phyloP scores from a whole-genome alignment of 1,140 invertebrate genomes.

The Lethrus apterus region DNA sequence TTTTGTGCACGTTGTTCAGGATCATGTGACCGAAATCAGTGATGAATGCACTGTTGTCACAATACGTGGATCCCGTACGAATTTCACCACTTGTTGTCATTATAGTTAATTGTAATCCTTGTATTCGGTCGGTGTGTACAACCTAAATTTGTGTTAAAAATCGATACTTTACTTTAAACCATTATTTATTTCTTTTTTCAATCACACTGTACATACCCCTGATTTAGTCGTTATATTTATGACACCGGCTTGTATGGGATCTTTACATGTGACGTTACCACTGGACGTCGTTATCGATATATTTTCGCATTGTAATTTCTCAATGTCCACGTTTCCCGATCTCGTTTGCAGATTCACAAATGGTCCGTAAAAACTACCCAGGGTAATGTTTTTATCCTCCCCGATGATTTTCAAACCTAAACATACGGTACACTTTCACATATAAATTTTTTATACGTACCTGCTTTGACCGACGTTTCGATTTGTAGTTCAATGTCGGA shows the following conservation, averaged over 20 bases:
- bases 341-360: slow-evolving; percentile 19
- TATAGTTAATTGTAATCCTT: slow-evolving; percentile 20
- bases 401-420: slow-evolving; percentile 27
- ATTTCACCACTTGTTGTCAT: slow-evolving; percentile 24
- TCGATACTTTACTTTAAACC: not conserved
- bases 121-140: slow-evolving; percentile 23
- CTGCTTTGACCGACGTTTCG: slow-evolving; percentile 30
- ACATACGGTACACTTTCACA: slow-evolving; percentile 9
- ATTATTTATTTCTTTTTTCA: not conserved
- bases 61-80: slow-evolving; percentile 25
- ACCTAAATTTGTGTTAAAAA: no score
- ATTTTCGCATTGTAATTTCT: slow-evolving; percentile 27
- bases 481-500: slow-evolving; percentile 18
- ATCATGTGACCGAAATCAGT: slow-evolving; percentile 22
- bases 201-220: slow-evolving; percentile 27
- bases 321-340: slow-evolving; percentile 24
- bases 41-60: slow-evolving; percentile 23
- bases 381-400: slow-evolving; percentile 17
- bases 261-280: slow-evolving; percentile 28
- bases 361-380: slow-evolving; percentile 25
- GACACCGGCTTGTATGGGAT: slow-evolving; percentile 21
- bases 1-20: slow-evolving; percentile 28
- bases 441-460: slow-evolving; percentile 19
- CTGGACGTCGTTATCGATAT: slow-evolving; percentile 19
- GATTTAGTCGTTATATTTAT: slow-evolving; percentile 18